Percentiles rank a stretch among this genome's conserved stretches.
Conservation (phyloP, 2,888 invertebrate genomes). For the Sinodicranocentrus sp. region DNA sequence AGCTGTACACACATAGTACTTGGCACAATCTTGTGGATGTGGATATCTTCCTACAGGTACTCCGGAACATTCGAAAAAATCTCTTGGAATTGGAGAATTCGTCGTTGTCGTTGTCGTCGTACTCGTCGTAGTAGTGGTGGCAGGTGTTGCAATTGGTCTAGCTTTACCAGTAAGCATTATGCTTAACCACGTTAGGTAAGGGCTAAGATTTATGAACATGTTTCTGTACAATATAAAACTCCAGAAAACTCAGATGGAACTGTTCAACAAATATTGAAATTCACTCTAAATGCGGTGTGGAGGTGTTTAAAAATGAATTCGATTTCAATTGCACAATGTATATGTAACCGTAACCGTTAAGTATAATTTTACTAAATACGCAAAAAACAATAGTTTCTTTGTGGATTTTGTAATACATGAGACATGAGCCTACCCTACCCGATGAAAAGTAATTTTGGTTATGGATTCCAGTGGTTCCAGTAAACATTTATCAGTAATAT, state of each 20-base stretch:
- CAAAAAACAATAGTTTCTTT: neutral
- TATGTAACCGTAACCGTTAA: neutral
- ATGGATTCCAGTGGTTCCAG: no score
- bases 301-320: neutral
- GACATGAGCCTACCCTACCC: no score
- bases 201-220: constrained; percentile 53
- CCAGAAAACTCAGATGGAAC: no score
- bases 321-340: neutral
- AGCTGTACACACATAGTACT: constrained; percentile 22
- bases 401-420: neutral
- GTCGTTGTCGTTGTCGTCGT: neutral
- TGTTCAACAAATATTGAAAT: no score
- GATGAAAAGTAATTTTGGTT: no score
- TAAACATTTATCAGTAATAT: no score
- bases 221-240: neutral
- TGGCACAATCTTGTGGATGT: constrained; percentile 25
- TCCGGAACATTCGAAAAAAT: constrained; percentile 22
- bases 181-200: constrained; percentile 37
- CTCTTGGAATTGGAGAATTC: neutral
- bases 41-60: constrained; percentile 30
- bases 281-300: no score
- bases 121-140: neutral
- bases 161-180: constrained; percentile 47
- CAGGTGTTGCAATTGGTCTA: neutral
- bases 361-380: neutral